A percentile compares a stretch with the other conserved stretches of the same genome.
Evolutionary conservation across 2,113 vertebrate genomes (phyloP).

Genomic region (Lophotis ruficrista): DNA sequence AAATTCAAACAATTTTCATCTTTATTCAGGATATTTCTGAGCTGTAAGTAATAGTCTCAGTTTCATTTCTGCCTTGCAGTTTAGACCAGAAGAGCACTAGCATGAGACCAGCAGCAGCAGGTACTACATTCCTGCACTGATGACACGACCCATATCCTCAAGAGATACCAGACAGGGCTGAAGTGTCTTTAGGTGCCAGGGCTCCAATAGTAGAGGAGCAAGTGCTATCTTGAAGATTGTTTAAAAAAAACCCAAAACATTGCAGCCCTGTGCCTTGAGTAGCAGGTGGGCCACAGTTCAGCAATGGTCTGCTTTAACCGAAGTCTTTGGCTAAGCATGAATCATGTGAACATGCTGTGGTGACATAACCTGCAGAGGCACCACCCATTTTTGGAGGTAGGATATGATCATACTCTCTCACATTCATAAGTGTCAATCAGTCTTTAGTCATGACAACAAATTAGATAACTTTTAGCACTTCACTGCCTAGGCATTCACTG

Average conservation of each 20-base stretch:
- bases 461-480: not conserved
- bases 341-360: not conserved
- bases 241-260: no score
- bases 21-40: not conserved
- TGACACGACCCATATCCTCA: not conserved
- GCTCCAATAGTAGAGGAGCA: not conserved
- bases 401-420: not conserved
- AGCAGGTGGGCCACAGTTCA: not conserved
- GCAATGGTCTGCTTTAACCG: not conserved
- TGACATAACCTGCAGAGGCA: not conserved
- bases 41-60: not conserved
- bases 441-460: not conserved
- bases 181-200: not conserved
- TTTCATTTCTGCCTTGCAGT: not conserved
- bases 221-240: not conserved
- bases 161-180: not conserved
- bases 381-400: not conserved
- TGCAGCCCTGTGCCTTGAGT: not conserved
- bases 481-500: not conserved
- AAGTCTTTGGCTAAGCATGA: not conserved
- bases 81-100: not conserved
- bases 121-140: not conserved
- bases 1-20: not conserved
- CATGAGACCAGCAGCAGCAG: not conserved
- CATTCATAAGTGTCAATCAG: not conserved